phyloP scores from a whole-genome alignment of 92 coral and sea anemone species.

The Porites evermanni region DNA sequence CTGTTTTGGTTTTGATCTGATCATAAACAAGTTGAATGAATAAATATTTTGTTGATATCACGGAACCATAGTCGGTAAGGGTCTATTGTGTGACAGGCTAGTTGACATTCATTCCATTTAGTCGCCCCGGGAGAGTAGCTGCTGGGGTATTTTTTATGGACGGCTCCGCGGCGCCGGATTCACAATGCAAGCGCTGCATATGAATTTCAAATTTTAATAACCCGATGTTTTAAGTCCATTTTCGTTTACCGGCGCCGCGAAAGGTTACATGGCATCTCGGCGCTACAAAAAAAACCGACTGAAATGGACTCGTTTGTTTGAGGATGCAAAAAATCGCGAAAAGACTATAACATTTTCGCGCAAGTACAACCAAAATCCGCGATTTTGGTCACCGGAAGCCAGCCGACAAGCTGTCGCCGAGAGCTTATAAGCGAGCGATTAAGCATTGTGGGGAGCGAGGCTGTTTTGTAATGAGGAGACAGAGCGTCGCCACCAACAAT shows the following conservation, averaged over 20 bases:
- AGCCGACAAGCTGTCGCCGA: conserved; percentile 66
- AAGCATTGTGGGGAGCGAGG: conserved; percentile 74
- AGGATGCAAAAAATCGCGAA: background rate
- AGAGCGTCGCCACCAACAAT: conserved; percentile 90
- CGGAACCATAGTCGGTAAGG: conserved; percentile 31
- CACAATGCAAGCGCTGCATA: conserved; percentile 90
- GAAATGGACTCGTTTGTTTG: background rate
- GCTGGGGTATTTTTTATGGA: conserved; percentile 48
- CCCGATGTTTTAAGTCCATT: conserved; percentile 63
- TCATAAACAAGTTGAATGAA: background rate
- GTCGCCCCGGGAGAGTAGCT: conserved; percentile 88
- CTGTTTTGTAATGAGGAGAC: conserved; percentile 93
- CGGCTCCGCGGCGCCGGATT: conserved; percentile 85
- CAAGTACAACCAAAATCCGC: conserved; percentile 45
- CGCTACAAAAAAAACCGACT: background rate
- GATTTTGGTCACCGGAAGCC: conserved; percentile 78
- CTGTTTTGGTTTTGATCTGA: background rate
- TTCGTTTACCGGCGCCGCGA: conserved; percentile 64
- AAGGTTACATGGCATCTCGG: conserved; percentile 18
- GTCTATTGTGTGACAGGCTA: conserved; percentile 63
- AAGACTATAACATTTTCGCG: conserved; percentile 2
- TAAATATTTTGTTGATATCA: conserved; percentile 11
- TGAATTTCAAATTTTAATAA: conserved; percentile 90
- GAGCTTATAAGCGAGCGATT: conserved; percentile 63
- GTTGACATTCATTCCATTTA: conserved; percentile 79